Conservation (phyloP, 1,140 invertebrate species). For the Chrysopa pallens region DNA sequence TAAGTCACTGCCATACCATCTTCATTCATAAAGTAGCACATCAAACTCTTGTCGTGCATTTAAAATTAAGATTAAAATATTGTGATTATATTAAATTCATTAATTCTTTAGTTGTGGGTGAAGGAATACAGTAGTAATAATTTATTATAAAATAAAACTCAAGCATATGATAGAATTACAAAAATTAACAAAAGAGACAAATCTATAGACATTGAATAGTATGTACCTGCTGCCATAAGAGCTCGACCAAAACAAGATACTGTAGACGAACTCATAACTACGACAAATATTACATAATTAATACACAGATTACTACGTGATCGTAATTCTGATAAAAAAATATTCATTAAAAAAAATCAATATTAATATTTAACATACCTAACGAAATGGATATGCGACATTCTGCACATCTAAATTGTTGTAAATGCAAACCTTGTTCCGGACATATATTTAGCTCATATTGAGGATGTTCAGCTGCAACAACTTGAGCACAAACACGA, state of each 20-base stretch:
- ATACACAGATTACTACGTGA: background rate
- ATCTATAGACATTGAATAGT: background rate
- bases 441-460: constrained; percentile 68
- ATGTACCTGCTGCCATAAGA: constrained; percentile 2
- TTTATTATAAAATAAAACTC: too few relatives aligned
- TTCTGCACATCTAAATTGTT: constrained; percentile 65
- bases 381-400: constrained; percentile 53
- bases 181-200: too few relatives aligned
- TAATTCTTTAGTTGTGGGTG: too few relatives aligned
- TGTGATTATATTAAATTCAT: too few relatives aligned
- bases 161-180: too few relatives aligned
- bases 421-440: constrained; percentile 54
- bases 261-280: background rate
- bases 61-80: too few relatives aligned
- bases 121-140: too few relatives aligned
- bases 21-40: too few relatives aligned
- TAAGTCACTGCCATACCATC: too few relatives aligned
- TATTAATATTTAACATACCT: constrained; percentile 33
- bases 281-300: background rate
- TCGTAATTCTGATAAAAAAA: constrained; percentile 3
- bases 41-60: too few relatives aligned
- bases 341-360: background rate
- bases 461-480: constrained; percentile 50
- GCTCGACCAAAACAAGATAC: constrained; percentile 9
- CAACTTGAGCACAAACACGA: constrained; percentile 57